A percentile compares a stretch with the other conserved stretches of the same genome.
phyloP scores from a whole-genome alignment of 2,797 vertebrate species.

The Eleutherodactylus coqui region DNA sequence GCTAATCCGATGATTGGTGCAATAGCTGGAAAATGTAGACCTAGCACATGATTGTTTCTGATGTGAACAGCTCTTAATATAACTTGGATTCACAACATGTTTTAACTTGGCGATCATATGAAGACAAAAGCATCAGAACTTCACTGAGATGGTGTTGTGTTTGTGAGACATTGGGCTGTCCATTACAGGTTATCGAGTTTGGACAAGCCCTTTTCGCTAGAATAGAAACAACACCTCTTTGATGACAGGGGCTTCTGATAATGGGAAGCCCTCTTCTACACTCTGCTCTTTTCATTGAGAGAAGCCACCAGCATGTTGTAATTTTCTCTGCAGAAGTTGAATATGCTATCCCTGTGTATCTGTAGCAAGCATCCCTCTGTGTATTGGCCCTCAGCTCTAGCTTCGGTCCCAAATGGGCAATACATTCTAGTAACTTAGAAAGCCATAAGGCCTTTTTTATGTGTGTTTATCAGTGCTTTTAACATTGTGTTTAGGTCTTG shows the following conservation, averaged over 20 bases:
- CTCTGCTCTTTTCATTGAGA: not conserved
- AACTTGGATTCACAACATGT: too few species aligned
- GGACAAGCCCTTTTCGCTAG: not conserved
- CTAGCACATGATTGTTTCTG: too few species aligned
- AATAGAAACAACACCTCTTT: not conserved
- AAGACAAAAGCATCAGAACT: not conserved
- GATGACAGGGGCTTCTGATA: not conserved
- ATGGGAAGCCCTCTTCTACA: not conserved
- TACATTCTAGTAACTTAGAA: not conserved
- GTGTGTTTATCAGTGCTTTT: not conserved
- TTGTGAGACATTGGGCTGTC: not conserved
- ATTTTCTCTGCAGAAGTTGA: too few species aligned
- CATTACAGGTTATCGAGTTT: not conserved
- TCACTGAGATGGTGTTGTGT: not conserved
- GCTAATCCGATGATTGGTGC: too few species aligned
- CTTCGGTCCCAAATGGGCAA: not conserved
- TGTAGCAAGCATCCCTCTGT: too few species aligned
- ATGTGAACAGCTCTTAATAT: too few species aligned
- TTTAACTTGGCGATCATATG: not conserved
- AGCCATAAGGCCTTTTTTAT: not conserved
- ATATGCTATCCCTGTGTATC: too few species aligned
- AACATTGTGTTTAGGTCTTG: constrained; percentile 81
- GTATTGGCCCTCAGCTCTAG: too few species aligned
- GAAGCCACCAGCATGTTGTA: too few species aligned
- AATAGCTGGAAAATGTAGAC: too few species aligned